Base-by-base conservation (phyloP, 2,888 invertebrate genomes). In the Aproaerema taeniolella region DNA sequence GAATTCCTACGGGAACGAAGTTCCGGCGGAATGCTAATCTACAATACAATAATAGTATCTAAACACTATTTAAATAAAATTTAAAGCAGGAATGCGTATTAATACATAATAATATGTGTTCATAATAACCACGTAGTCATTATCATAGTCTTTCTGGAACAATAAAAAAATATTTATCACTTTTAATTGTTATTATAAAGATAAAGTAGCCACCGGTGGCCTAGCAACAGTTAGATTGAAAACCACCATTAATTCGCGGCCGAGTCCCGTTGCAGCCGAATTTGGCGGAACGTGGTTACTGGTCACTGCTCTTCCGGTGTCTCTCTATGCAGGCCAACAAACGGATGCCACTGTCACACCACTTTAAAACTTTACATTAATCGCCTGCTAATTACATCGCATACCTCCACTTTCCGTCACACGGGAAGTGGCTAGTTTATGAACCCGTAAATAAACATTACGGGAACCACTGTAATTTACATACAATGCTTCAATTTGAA, bases 291-390 rank as follows among this genome's bases (percentile, higher is more conserved):
- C 50, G 38, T 77, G 79, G 82, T 75, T 81, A 78, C 64, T 77
- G 79, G 82, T 75, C 82, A 78, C 64, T 74, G 81, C 75, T 83
- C 82, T 83, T 85, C 83, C 85, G 83, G 77, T 67, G 53, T 46
- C 46, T 46, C 38, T 42, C 42, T 42, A 32, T 33, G 37, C 31
- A 36, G 35, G 31, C 20, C 38, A 40, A 30, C 30, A 1, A 31
- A 31, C 35, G 30, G 24, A 35, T 33, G 20, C 17, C 9, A n/a
- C 13, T 30, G 36, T 36, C 36, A 36, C n/a, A 28, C 36, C n/a
- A 16, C 8, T 16, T 26, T 33, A 34, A 10, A 15, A 35, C 10
- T 15, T 24, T 13, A 1, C 16, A 28, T 35, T 14, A 20, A 35
- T 28, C 35, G 14, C 15, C 10, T 16, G 9, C 28, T 35, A 16